Evolutionary conservation across 2,113 vertebrate species (phyloP).

Genomic region (Spilogale gracilis): DNA sequence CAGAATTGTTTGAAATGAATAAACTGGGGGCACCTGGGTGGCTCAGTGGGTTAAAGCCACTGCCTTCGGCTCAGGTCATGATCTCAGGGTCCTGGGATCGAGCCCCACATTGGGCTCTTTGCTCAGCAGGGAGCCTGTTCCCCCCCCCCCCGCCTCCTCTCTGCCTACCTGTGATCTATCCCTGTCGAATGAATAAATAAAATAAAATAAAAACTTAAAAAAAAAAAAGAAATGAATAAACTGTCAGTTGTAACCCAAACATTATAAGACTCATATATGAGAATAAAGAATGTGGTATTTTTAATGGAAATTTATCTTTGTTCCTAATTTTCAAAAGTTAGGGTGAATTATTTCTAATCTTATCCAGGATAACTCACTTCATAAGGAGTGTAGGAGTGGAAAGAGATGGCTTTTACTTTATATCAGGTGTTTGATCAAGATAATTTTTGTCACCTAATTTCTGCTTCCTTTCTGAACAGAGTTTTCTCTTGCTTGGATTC

Average conservation of each 20-base stretch:
- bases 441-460: conserved; percentile 42
- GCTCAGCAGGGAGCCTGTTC: no score
- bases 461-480: not conserved
- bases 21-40: not conserved
- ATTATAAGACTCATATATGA: conserved; percentile 40
- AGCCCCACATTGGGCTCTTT: no score
- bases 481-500: conserved; percentile 55
- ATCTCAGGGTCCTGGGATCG: no score
- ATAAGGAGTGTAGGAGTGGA: not conserved
- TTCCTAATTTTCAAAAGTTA: conserved; percentile 60
- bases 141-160: no score
- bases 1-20: conserved; percentile 32
- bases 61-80: no score
- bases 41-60: no score
- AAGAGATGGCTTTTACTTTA: not conserved
- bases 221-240: not conserved
- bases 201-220: no score
- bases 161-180: no score
- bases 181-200: no score
- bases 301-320: conserved; percentile 45
- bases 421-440: not conserved
- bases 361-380: not conserved
- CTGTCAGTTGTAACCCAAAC: not conserved
- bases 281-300: conserved; percentile 39
- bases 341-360: conserved; percentile 28